Evolutionary conservation across 1,140 invertebrate species (phyloP).

Genomic region (Drosophila miranda): DNA sequence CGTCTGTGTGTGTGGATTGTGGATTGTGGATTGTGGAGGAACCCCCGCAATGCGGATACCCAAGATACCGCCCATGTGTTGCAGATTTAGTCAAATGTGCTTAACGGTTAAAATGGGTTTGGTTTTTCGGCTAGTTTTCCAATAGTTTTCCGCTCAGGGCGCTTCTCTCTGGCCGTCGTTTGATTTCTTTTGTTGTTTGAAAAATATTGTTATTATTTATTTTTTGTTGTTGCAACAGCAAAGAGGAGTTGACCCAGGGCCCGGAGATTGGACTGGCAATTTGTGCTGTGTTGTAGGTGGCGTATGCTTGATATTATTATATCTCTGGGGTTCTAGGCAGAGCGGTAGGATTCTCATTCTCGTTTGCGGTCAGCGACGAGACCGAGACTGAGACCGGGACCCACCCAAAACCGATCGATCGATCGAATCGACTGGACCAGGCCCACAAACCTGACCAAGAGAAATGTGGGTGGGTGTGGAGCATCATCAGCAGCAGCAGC

Average conservation of each 20-base stretch:
- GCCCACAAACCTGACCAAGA: conserved; percentile 65
- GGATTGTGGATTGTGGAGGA: conserved; percentile 1
- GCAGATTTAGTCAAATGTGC: conserved; percentile 80
- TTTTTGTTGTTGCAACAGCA: conserved; percentile 42
- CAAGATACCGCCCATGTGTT: conserved; percentile 69
- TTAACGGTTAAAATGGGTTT: conserved; percentile 81
- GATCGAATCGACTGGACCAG: conserved; percentile 27
- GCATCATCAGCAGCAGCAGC: conserved; percentile 10
- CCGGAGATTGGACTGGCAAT: conserved; percentile 42
- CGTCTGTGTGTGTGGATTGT: background rate
- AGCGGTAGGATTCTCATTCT: conserved; percentile 37
- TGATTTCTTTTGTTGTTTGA: conserved; percentile 76
- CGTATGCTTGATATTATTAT: conserved; percentile 80
- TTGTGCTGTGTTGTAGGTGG: conserved; percentile 67
- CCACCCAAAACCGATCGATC: conserved; percentile 45
- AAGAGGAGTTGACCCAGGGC: conserved; percentile 63
- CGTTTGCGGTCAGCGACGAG: conserved; percentile 65
- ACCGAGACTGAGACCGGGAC: conserved; percentile 20
- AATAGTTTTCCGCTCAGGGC: conserved; percentile 55
- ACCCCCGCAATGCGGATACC: conserved; percentile 46
- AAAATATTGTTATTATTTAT: conserved; percentile 79
- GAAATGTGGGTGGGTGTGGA: conserved; percentile 70
- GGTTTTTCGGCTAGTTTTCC: conserved; percentile 55
- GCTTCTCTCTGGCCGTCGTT: conserved; percentile 53
- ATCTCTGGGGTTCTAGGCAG: conserved; percentile 57